Evolutionary conservation across 2,113 vertebrate species (phyloP), one percentile per base, ranked within the genome.

Genomic region (Halichoerus grypus): DNA sequence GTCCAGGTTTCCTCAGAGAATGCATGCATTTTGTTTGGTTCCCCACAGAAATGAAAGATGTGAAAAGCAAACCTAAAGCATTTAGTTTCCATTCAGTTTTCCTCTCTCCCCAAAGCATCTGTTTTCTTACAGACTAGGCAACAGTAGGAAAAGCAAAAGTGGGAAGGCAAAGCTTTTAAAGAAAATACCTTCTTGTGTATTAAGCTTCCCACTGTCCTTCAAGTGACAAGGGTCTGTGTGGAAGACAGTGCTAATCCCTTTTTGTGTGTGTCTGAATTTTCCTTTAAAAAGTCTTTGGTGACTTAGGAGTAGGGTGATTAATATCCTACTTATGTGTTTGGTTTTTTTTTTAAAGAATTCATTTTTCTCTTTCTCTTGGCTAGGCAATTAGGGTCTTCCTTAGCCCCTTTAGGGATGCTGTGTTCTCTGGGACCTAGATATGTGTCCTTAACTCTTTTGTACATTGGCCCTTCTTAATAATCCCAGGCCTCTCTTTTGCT

Each of bases 111-210:
- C 16, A 53, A 18, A 82, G 63, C 67, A 31, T 88, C 16, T 88
- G 18, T 88, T 84, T 69, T 88, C 26, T 84, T 21, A 80, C 24
- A 85, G 69, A 59, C n/a, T 2, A 94, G 42, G 77, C 88, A 89
- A 67, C 21, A 86, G 15, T 26, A 81, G 57, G 76, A 93, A 93
- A 80, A 89, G 33, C 85, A 89, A 96, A 93, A 61, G 31, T 83
- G 55, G 26, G 39, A 71, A 79, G 55, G 82, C n/a, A 77, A 5
- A 71, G n/a, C 57, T 87, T 86, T 90, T 39, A 59, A 59, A 89
- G 72, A 80, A 51, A 85, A 85, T 55, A 46, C 14, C 39, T 88
- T 92, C 33, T 88, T 74, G 33, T 72, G 39, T 77, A 10, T 85
- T 69, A 55, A 51, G 42, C 46, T 89, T 57, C 36, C 15, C 55